Evolutionary conservation across 2,888 invertebrate genomes (phyloP), one percentile per base, ranked within the genome.

Genomic region (Prosopocoilus inquinatus): DNA sequence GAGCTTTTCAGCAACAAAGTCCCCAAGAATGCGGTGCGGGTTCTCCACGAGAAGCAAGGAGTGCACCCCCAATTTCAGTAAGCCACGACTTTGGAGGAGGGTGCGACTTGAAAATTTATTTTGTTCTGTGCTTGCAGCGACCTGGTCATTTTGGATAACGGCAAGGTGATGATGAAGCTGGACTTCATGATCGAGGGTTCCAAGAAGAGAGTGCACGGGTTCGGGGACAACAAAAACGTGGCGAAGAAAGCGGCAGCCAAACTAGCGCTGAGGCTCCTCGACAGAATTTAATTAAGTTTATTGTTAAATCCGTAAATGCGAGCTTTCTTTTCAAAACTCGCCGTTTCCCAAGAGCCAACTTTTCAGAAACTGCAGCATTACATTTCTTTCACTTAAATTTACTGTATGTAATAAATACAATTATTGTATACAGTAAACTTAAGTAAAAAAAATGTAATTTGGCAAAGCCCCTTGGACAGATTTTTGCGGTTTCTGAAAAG

Each of bases 1-100:
- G 87, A 87, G 50, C 76, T 83, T 56, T 99, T 96, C 77, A 87
- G 90, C 32, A 78, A 76, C 44, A 84, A 90, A 62, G 88, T 96
- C 15, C 98, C 98, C 1, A 90, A 90, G 66, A 94, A 96, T 69
- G 90, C 95, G 0, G 87, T 98, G n/a, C 82, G 96, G 46, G 84
- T 90, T 63, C 75, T 99, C 1, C 80, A 89, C 65, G 98, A 99
- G 78, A 84, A 85, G 69, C 86, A 88, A 61, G 89, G 90, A 59
- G 89, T 89, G 1, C 84, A 87, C 53, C 88, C 94, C 0, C 68
- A 69, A 38, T 96, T 94, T 70, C 81, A 81, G 91, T 91, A 74
- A 83, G 85, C 79, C 9, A 9, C n/a, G n/a, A n/a, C n/a, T n/a
- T n/a, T n/a, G 49, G 57, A 53, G 50, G 38, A 68, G 69, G 36